Evolutionary conservation across 2,888 invertebrate species (phyloP), one percentile per base, ranked within the genome.

Genomic region (Embidobia sp.): DNA sequence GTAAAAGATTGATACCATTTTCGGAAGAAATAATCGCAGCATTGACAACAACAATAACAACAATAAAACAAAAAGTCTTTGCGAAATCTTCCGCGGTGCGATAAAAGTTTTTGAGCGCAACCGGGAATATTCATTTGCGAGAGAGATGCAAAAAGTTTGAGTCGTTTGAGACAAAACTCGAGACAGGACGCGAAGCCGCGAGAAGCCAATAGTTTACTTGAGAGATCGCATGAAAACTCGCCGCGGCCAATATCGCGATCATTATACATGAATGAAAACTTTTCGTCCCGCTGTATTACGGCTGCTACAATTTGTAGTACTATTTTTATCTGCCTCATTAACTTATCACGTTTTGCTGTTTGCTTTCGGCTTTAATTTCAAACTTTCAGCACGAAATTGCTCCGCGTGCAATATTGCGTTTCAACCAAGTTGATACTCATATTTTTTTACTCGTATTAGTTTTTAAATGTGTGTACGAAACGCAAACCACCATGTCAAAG

Each of bases 171-270:
- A 66, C 66, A 66, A 66, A 53, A 53, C 53, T 26, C 35, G 49
- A 66, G 66, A 66, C 53, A 53, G 46, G 53, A 66, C 13, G 53
- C 44, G 64, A 51, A 64, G 31, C 64, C 64, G 53, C 44, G 64
- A 16, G 53, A 53, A 66, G 64, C 64, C 64, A 66, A 66, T 53
- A 66, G 64, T 66, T 66, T 66, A 44, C 44, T 66, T 53, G 64
- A 33, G 53, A 53, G 40, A 64, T 51, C 63, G 63, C 40, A 64
- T 42, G 49, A 51, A 51, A 64, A 64, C 42, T 48, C 27, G 37
- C 49, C 33, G 19, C 19, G 31, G 48, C 7, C 13, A 64, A 51
- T 51, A 51, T 64, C 51, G 31, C 31, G 64, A 53, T 66, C 53
- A 66, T 66, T 66, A 66, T 44, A 66, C 51, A 35, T 27, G 64